Evolutionary conservation across 2,888 invertebrate genomes (phyloP), one percentile per base, ranked within the genome.

Genomic region (Chironomus tentans): DNA sequence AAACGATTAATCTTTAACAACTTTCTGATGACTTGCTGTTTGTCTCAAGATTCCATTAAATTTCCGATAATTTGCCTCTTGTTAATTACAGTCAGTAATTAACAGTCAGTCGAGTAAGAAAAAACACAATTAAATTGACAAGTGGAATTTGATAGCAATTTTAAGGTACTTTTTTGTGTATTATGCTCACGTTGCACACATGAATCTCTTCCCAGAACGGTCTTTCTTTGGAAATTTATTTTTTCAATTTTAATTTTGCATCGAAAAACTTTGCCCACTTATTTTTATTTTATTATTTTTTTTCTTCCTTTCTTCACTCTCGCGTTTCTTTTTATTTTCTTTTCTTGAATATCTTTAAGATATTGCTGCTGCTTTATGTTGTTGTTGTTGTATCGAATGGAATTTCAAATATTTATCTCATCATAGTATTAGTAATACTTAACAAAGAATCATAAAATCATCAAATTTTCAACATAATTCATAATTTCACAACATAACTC

Each of bases 401-500:
- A 69, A 76, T 69, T 76, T 76, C 76, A 68, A 76, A 69, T 38
- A 76, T 76, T 69, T 56, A 47, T n/a, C 38, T 38, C 38, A 6
- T 18, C 21, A 47, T 48, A 7, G 76, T 76, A 47, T 76, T 76
- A 22, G 69, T 75, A 12, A 15, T 50, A 48, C 46, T 68, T 56
- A 68, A 76, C 76, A 76, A 69, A 69, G 76, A 76, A 76, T 46
- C 56, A 69, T 24, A n/a, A 65, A 46, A n/a, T 38, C 69, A 69
- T 18, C 28, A 38, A 38, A 38, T 38, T 38, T 38, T 38, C 10
- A 38, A 38, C 38, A 56, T 56, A 56, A 56, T 56, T 56, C 56
- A 56, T 18, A 56, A 15, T 22, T 21, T 65, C 13, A 13, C 24
- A 21, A 7, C 22, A 21, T 21, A 65, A 65, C 7, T 46, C n/a